Evolutionary conservation across 1,140 invertebrate genomes (phyloP).

Genomic region (Calephelis virginiensis): DNA sequence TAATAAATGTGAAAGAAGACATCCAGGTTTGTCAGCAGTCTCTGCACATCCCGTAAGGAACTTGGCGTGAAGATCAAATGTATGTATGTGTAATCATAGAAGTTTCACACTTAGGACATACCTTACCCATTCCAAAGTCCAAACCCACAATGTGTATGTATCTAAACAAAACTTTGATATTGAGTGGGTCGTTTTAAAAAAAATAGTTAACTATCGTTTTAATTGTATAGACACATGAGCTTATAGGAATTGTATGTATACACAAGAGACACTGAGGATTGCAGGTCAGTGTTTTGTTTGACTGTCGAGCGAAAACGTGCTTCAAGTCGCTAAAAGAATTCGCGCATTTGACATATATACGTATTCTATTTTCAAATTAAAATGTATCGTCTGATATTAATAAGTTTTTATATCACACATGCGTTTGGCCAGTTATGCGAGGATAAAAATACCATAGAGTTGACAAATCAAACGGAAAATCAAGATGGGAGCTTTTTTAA

Average conservation of each 20-base stretch:
- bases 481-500: conserved; percentile 36
- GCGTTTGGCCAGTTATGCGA: conserved; percentile 42
- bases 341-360: not conserved
- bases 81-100: too few species aligned
- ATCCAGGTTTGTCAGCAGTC: too few species aligned
- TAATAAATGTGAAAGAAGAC: too few species aligned
- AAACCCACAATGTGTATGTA: too few species aligned
- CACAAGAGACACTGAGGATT: conserved; percentile 3
- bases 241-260: not conserved
- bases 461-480: conserved; percentile 34
- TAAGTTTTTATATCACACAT: conserved; percentile 33
- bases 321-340: not conserved
- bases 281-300: conserved; percentile 9
- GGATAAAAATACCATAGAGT: conserved; percentile 47
- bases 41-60: too few species aligned
- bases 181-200: too few species aligned
- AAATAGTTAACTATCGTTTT: too few species aligned
- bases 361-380: conserved; percentile 21
- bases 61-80: too few species aligned
- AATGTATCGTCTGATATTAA: conserved; percentile 41
- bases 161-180: too few species aligned
- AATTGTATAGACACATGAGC: not conserved
- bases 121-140: too few species aligned
- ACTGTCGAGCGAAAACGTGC: not conserved
- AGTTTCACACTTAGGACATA: too few species aligned